phyloP scores from a whole-genome alignment of 2,113 vertebrate species.

The Etheostoma cragini region DNA sequence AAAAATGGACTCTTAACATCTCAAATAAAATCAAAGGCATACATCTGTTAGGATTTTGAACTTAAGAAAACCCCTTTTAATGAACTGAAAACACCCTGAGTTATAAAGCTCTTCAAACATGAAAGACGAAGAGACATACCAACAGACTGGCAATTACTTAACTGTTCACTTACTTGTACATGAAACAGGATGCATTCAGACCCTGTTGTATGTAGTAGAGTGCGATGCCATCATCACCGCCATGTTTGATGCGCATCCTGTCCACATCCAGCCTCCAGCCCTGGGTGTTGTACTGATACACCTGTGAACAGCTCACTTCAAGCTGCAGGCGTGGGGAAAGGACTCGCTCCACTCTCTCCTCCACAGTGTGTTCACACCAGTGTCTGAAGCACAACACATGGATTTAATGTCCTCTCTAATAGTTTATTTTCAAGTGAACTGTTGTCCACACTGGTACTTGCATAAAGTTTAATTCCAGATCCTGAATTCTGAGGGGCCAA shows the following conservation, averaged over 20 bases:
- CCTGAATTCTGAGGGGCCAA: not conserved
- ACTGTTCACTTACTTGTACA: conserved; percentile 88
- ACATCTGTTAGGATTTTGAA: not conserved
- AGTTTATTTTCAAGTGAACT: not conserved
- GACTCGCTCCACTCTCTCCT: conserved; percentile 80
- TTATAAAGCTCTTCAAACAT: not conserved
- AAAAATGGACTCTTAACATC: too few species aligned
- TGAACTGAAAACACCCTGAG: not conserved
- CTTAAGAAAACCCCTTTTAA: too few species aligned
- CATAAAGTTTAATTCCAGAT: not conserved
- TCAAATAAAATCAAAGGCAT: not conserved
- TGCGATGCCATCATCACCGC: conserved; percentile 73
- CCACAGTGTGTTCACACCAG: conserved; percentile 86
- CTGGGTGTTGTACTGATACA: conserved; percentile 87
- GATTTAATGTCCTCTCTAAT: not conserved
- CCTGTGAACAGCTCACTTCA: conserved; percentile 83
- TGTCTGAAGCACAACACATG: conserved; percentile 71
- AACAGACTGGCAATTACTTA: not conserved
- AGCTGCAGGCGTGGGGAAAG: conserved; percentile 84
- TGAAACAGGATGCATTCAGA: conserved; percentile 78
- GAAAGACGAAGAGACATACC: too few species aligned
- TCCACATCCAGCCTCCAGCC: conserved; percentile 89
- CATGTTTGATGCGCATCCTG: conserved; percentile 74
- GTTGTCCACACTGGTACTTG: not conserved
- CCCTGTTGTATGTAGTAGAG: conserved; percentile 75